Base-by-base conservation (phyloP, 2,113 vertebrate species). In the Saimiri boliviensis region DNA sequence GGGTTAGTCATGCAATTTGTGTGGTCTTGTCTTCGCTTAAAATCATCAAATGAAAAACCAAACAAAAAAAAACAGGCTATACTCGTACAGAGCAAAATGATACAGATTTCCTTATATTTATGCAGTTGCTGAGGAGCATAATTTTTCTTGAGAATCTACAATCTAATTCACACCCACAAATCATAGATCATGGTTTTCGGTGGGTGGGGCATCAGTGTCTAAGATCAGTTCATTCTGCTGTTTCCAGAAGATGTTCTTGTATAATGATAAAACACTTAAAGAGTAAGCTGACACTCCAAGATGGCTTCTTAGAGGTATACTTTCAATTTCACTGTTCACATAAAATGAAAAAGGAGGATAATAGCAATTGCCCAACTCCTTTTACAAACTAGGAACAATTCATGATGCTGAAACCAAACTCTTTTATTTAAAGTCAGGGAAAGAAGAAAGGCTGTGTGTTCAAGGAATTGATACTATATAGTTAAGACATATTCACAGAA, bases 1-100 rank as follows among this genome's bases (percentile, higher is more conserved):
- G 40, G 47, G 79, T 98, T 98, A 98, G 96, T 99, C 98, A 6
- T 96, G 91, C 97, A 81, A 93, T 97, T 96, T 98, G 98, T 98
- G 98, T 89, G 98, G 97, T 93, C 98, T 97, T 7, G 76, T 98
- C 94, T 94, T 97, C 91, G 81, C 66, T 93, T 86, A 45, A 70
- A n/a, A 17, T 30, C 56, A 66, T 47, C 49, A 60, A 20, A 60
- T 90, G 42, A 49, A 81, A 37, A 35, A 86, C 52, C 88, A 71
- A 85, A 40, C 27, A 77, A 82, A 87, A 45, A n/a, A 58, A 89
- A 66, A 96, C 6, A n/a, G 86, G 83, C 66, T 81, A 88, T 58
- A 79, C 86, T 91, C 94, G 86, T 27, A 32, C 40, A 89, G 37
- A 90, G 70, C 85, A 96, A 19, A 95, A 52, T 92, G 27, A 96